A percentile compares a stretch with the other conserved stretches of the same genome.
phyloP scores from a whole-genome alignment of 1,140 invertebrate genomes.

The Hirudo medicinalis region DNA sequence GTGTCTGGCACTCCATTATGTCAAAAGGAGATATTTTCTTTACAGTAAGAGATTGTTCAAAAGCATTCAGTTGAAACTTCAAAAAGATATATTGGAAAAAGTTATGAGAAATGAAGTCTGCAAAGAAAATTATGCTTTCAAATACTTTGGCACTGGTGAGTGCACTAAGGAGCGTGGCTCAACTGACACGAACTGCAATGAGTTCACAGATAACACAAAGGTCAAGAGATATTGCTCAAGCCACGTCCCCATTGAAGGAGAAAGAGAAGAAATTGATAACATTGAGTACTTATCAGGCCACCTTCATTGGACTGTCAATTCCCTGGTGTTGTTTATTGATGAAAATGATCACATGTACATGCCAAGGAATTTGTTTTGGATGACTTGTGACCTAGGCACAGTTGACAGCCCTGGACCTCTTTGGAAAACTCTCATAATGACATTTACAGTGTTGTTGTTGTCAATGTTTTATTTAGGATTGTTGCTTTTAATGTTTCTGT shows the following conservation, averaged over 20 bases:
- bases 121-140: slow-evolving; percentile 19
- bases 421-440: slow-evolving; percentile 6
- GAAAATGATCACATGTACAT: slow-evolving; percentile 18
- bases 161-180: not conserved
- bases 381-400: slow-evolving; percentile 15
- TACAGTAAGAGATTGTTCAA: slow-evolving; percentile 14
- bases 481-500: slow-evolving; percentile 15
- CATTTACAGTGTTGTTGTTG: slow-evolving; percentile 9
- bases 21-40: slow-evolving; percentile 9
- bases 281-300: slow-evolving; percentile 16
- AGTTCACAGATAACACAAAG: not conserved
- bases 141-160: slow-evolving; percentile 16
- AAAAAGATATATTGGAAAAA: not conserved
- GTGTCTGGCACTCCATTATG: not conserved
- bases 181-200: not conserved
- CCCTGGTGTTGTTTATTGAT: slow-evolving; percentile 21
- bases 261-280: slow-evolving; percentile 10
- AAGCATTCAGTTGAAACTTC: slow-evolving; percentile 12
- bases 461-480: slow-evolving; percentile 6
- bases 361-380: slow-evolving; percentile 18
- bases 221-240: not conserved
- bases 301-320: slow-evolving; percentile 17
- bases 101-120: not conserved
- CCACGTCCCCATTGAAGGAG: not conserved
- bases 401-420: slow-evolving; percentile 21